Evolutionary conservation across 2,888 invertebrate genomes (phyloP).

Genomic region (Drosophila mayaguana): DNA sequence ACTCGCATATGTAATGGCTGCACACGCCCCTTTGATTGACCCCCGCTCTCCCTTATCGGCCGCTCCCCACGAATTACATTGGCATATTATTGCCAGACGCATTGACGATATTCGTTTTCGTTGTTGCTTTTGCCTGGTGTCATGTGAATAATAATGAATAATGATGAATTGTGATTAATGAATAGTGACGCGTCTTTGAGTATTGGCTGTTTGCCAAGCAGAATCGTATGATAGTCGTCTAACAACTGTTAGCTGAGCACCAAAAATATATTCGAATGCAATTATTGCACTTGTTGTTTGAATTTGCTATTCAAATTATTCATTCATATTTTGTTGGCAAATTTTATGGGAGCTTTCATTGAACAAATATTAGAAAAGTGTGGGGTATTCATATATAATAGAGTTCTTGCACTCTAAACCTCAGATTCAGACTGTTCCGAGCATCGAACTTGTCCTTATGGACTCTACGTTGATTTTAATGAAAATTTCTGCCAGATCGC

Average conservation of each 20-base stretch:
- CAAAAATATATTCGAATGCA: conserved; percentile 6
- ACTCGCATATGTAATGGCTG: neutral
- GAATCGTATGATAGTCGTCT: neutral
- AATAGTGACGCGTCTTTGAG: conserved; percentile 10
- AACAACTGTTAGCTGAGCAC: neutral
- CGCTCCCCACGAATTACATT: conserved; percentile 9
- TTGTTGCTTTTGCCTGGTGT: conserved; percentile 26
- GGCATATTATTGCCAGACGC: conserved; percentile 38
- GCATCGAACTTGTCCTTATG: no score
- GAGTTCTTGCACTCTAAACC: no score
- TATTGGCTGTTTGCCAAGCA: conserved; percentile 16
- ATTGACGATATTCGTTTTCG: conserved; percentile 43
- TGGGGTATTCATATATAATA: neutral
- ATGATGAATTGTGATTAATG: conserved; percentile 22
- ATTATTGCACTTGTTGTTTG: conserved; percentile 3
- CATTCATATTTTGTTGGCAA: conserved; percentile 4
- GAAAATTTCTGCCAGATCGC: no score
- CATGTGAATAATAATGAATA: conserved; percentile 11
- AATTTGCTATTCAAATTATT: neutral
- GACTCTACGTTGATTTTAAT: no score
- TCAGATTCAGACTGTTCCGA: no score
- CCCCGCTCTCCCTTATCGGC: neutral
- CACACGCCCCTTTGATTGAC: neutral
- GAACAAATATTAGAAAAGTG: neutral
- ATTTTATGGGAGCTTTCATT: neutral